Base-by-base conservation (phyloP, 2,888 invertebrate genomes). In the Perizoma affinitatum region DNA sequence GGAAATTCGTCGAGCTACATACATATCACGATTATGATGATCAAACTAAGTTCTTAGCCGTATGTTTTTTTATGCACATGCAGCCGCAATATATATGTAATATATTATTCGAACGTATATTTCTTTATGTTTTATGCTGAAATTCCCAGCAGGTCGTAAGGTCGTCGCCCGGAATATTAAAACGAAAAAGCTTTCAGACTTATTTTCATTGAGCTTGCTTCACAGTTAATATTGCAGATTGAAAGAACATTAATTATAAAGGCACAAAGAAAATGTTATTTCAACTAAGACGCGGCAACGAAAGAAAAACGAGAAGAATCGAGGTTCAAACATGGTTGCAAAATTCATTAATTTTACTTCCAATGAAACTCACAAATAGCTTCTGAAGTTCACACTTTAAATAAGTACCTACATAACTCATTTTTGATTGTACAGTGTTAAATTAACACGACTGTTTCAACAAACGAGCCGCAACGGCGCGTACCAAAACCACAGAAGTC, bases 401-500 rank as follows among this genome's bases (percentile, higher is more conserved):
- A 58, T 64, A 22, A 22, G 22, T 22, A 22, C 22, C 22, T 2
- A 22, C 22, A 1, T 22, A 61, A 45, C 56, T 45, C 46, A 50
- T 57, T 52, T n/a, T 54, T 43, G 53, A 60, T 61, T 58, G 40
- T 22, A 10, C 40, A 55, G 46, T 50, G 52, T 51, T 63, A 53
- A 57, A 59, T 55, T 33, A 45, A 55, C 41, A 11, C n/a, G 9
- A 38, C 50, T 53, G 47, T 62, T 63, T 53, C 38, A 54, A 52
- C 51, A 45, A 79, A 77, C 63, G 71, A 68, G 70, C 66, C 68
- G 57, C 58, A 65, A 70, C 53, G 61, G 79, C 75, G 75, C 76
- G 76, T 74, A 75, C 67, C 78, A 74, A 81, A 80, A 71, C 70
- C 79, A 77, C 78, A 81, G 74, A 76, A 78, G 73, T 75, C 79